Conservation (phyloP, 1,140 invertebrate genomes). For the Formica exsecta region DNA sequence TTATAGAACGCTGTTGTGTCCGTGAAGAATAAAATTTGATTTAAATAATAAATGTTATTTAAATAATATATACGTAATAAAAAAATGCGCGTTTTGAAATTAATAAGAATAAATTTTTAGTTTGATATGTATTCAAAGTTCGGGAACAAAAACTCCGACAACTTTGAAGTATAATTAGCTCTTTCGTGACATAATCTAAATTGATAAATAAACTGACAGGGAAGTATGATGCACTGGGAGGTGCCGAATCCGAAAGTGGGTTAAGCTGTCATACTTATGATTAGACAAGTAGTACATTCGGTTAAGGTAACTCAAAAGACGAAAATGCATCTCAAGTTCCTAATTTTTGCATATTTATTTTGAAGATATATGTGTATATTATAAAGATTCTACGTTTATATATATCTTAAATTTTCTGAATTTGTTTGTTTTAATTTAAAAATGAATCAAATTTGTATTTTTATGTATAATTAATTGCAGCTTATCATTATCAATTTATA, state of each 20-base stretch:
- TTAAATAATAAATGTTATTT: background rate
- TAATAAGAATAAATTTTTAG: background rate
- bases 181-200: conserved; percentile 85
- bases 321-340: conserved; percentile 67
- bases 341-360: conserved; percentile 52
- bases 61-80: background rate
- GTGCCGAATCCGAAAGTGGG: conserved; percentile 78
- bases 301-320: conserved; percentile 77
- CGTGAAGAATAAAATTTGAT: background rate
- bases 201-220: conserved; percentile 86
- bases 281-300: conserved; percentile 82
- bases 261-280: conserved; percentile 76
- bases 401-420: background rate
- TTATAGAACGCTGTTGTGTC: background rate
- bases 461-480: background rate
- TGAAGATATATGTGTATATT: too few relatives aligned
- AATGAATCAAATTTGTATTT: background rate
- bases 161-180: conserved; percentile 82
- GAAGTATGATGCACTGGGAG: conserved; percentile 77
- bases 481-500: background rate
- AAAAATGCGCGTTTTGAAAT: background rate
- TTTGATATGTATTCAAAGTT: background rate
- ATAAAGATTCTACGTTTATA: background rate
- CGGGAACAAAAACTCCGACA: background rate
- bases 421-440: background rate